A percentile compares a stretch with the other conserved stretches of the same genome.
Conservation (phyloP, 2,113 vertebrate genomes). For the Nothoprocta pentlandii region DNA sequence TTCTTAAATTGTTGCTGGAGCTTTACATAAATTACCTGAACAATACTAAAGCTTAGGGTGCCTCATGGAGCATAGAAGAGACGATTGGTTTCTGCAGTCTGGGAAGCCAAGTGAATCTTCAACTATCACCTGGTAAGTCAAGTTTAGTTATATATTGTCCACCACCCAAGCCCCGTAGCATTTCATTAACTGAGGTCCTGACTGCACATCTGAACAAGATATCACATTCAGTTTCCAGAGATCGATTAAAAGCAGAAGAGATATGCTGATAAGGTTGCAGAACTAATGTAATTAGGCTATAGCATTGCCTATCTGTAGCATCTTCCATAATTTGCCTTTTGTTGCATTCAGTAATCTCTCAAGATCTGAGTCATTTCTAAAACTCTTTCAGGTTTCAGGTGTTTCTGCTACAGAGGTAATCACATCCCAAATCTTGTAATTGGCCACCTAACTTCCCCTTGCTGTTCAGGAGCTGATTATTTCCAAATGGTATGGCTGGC, state of each 20-base stretch:
- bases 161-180: background rate
- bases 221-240: conserved; percentile 49
- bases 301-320: conserved; percentile 5
- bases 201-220: conserved; percentile 40
- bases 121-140: conserved; percentile 23
- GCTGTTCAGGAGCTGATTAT: background rate
- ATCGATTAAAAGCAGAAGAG: conserved; percentile 51
- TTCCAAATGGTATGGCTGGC: background rate
- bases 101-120: background rate
- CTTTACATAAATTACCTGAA: background rate
- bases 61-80: background rate
- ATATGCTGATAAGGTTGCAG: conserved; percentile 52
- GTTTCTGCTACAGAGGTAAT: conserved; percentile 2
- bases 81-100: background rate
- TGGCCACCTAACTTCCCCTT: background rate
- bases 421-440: conserved; percentile 26
- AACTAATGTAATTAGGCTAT: conserved; percentile 62
- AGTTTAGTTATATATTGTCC: conserved; percentile 24
- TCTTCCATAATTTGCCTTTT: conserved; percentile 36
- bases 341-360: background rate
- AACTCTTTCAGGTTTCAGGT: conserved; percentile 10
- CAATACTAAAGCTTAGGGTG: background rate
- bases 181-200: conserved; percentile 52
- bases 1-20: background rate
- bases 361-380: conserved; percentile 19